Base-by-base conservation (phyloP, 2,888 invertebrate species). In the Orchestes rusci region DNA sequence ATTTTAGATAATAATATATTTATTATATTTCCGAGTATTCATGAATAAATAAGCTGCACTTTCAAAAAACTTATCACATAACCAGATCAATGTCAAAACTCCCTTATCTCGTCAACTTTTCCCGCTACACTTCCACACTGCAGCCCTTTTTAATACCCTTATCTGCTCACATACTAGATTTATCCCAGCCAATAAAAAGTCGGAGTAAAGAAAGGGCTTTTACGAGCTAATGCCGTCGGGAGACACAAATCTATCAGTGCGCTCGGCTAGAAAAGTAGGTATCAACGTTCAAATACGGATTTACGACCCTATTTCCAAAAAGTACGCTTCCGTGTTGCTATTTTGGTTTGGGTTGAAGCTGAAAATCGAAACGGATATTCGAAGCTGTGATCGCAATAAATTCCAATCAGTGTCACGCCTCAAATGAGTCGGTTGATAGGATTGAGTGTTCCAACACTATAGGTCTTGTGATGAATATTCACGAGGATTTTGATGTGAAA, bases 321-420 rank as follows among this genome's bases (percentile, higher is more conserved):
- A 35, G 33, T 30, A 45, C 34, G 32, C 8, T 15, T 16, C 36
- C 40, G 40, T 45, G 45, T 45, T 40, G 45, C 36, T 39, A 35
- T 40, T 45, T 30, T 40, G 39, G 37, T 29, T 34, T 13, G 31
- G 29, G n/a, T n/a, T n/a, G n/a, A 29, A 44, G 44, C 39, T 41
- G 37, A 46, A 46, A 46, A 46, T 46, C 46, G 46, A 46, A 46
- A 15, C 53, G 58, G 58, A 61, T 58, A 59, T 59, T 59, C 63
- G 60, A 61, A 53, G 57, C 58, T 57, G 56, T 58, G 55, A 57
- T 56, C 50, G 50, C 59, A 48, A 62, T 64, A 64, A 63, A 64
- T 64, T 62, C 57, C 59, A 62, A 64, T 64, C 64, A 62, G 59
- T 56, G 62, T 62, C 64, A 56, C 53, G 49, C 13, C 38, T 19